These are phyloP conservation scores for Trinorchestia longiramus DNA, from an alignment of 1,140 invertebrate genomes.

Conservation along the genomic window DNA sequence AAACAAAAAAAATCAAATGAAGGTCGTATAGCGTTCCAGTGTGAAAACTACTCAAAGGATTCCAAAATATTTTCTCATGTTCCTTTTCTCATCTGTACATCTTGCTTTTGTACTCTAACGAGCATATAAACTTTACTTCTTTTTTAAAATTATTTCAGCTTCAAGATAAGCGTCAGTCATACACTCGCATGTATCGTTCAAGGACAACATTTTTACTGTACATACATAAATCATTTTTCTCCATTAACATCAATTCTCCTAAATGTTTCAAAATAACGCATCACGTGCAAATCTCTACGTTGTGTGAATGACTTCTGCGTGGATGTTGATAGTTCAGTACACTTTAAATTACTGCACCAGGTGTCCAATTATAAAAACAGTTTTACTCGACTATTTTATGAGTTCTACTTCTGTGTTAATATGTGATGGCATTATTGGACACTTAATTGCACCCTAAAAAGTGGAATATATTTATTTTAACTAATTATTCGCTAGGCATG, in stretches of 20 bases:
- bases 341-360: background rate
- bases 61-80: no score
- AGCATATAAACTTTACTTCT: background rate
- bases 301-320: background rate
- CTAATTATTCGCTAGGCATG: background rate
- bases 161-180: background rate
- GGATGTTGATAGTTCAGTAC: background rate
- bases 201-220: background rate
- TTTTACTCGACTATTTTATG: background rate
- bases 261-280: no score
- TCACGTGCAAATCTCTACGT: no score
- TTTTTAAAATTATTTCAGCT: background rate
- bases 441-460: background rate
- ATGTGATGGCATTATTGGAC: background rate
- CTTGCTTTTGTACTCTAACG: no score
- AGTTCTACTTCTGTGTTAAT: background rate
- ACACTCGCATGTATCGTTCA: background rate
- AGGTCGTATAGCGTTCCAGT: no score
- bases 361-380: background rate
- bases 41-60: no score
- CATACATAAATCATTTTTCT: background rate
- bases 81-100: no score
- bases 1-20: no score
- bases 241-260: no score
- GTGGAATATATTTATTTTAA: background rate